Evolutionary conservation across 2,797 vertebrate species (phyloP).

Genomic region (Poecilia wingei): DNA sequence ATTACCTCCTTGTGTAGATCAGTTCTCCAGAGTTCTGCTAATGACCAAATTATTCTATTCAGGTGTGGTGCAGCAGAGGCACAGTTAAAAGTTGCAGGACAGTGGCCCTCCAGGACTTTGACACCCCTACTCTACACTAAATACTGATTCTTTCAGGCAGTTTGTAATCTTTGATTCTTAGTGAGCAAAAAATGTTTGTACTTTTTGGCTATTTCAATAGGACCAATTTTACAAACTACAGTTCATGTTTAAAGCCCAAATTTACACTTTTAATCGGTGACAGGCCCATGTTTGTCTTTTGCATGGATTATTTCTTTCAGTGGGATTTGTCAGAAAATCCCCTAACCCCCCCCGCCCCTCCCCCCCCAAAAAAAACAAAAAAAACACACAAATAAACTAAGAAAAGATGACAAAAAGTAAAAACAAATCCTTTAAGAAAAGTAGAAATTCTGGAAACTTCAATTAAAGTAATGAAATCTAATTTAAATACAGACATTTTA

Average conservation of each 20-base stretch:
- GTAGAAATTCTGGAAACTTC: background rate
- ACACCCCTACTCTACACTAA: background rate
- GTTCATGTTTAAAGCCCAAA: background rate
- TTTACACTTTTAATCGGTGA: background rate
- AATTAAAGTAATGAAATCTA: background rate
- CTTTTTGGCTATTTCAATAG: background rate
- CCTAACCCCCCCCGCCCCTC: accelerated
- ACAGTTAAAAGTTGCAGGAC: no score
- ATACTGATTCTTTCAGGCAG: background rate
- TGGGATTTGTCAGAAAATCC: background rate
- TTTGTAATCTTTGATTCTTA: background rate
- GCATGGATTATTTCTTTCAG: background rate
- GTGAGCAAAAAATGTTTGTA: background rate
- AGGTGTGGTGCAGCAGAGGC: no score
- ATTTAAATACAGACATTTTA: background rate
- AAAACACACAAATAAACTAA: background rate
- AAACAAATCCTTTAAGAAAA: background rate
- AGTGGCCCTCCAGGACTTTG: no score
- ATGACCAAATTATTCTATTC: no score
- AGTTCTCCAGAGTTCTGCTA: no score
- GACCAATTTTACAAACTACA: background rate
- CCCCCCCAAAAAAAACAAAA: background rate
- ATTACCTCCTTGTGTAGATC: no score
- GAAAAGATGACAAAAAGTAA: background rate
- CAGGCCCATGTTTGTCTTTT: background rate